Base-by-base conservation (phyloP, 2,113 vertebrate genomes). In the Emydocephalus ijimae region DNA sequence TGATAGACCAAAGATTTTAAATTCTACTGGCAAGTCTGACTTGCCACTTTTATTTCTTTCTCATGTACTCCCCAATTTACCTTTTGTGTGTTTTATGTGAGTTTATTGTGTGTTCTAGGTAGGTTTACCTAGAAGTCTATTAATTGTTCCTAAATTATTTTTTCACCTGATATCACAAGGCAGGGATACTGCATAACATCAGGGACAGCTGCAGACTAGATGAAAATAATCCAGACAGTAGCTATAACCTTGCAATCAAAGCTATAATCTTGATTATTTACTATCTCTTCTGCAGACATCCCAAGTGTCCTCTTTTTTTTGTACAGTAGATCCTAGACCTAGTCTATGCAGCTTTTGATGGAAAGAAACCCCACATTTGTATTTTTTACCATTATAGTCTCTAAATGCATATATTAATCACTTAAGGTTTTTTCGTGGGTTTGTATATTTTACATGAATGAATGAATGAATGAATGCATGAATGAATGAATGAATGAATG, bases 81-180 rank as follows among this genome's bases (percentile, higher is more conserved):
- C 18, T 39, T 21, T 45, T 64, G 26, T 61, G 14, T 12, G 23
- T 61, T 87, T 61, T 52, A 85, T 57, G 5, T 48, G 45, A 61
- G 57, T 45, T 45, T 45, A 45, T 45, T 45, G 45, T 45, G 5
- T 45, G 45, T 45, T 45, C 45, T 5, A 45, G 43, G 20, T 29
- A n/a, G 43, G 15, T 87, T 91, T 91, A 91, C 86, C 81, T 29
- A 52, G 15, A 87, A n/a, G 81, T 61, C 91, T 45, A 52, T 48
- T 74, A 91, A 48, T 56, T 61, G 10, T 48, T 87, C 24, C 90
- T 87, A n/a, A 59, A 86, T 59, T 91, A 48, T 91, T 91, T 56
- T 59, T 86, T 86, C 45, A 20, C 24, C 43, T 45, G 59, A 85
- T 87, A 61, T 87, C 43, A 91, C 81, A 24, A 52, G 87, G 8